Base-by-base conservation (phyloP, 2,113 vertebrate species). In the Bufo gargarizans region DNA sequence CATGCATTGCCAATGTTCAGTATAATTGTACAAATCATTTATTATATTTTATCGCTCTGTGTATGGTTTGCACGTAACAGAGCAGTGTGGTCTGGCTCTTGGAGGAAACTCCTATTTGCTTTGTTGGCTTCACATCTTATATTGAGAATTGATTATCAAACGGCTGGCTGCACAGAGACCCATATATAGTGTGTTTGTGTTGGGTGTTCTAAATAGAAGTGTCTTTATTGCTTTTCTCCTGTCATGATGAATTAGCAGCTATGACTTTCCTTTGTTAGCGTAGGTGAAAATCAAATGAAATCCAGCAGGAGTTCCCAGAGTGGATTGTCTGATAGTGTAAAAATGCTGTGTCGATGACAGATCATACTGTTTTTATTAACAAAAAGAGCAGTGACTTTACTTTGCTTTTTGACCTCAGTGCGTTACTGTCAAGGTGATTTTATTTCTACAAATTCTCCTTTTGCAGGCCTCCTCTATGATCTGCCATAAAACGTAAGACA, bases 301-400 rank as follows among this genome's bases (percentile, higher is more conserved):
- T 93, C 94, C 95, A 94, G 96, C 95, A 96, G 96, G 96, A 96
- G 94, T 93, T 95, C 94, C 93, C 94, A 92, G 94, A 93, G 94
- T 93, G 96, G 92, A 94, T 93, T 94, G 94, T 95, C 94, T 93
- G 86, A 86, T 90, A 94, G 95, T 96, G 96, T 95, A 96, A 94
- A 95, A 97, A 94, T 92, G 93, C 92, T 92, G 93, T 90, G 88
- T 91, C 91, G 92, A 94, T 97, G 96, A 98, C 96, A 96, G 96
- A 96, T 97, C 96, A 96, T 97, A 94, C 95, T 95, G 95, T 96
- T 98, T 96, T 96, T 96, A 97, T 97, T 97, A 96, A 96, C 95
- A 94, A 94, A 94, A 94, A 95, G 95, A 97, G 96, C 93, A 94
- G 91, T 96, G 95, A 93, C 94, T 95, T 96, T 94, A 95, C 95